Conservation (phyloP, 2,113 vertebrate species). For the Probosciger aterrimus region DNA sequence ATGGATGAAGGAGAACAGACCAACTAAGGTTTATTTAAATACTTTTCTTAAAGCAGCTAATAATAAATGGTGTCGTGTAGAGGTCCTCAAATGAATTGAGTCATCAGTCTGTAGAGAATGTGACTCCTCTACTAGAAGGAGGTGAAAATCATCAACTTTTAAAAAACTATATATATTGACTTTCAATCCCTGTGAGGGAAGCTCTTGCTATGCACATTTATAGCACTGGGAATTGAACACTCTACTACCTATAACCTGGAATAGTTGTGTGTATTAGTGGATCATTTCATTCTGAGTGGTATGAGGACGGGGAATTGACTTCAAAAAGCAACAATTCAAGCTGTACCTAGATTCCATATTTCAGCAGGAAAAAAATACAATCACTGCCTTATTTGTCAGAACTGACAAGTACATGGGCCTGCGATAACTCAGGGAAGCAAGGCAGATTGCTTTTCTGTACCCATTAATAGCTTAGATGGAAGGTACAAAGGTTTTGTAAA, state of each 20-base stretch:
- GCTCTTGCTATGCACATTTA: neutral
- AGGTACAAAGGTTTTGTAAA: neutral
- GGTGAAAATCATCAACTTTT: neutral
- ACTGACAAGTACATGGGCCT: neutral
- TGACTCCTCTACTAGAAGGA: neutral
- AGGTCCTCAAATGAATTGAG: neutral
- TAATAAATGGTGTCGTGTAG: neutral
- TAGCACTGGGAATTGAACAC: neutral
- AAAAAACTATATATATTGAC: neutral
- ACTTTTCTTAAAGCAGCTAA: neutral
- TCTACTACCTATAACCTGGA: neutral
- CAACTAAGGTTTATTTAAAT: neutral
- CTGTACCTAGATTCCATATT: neutral
- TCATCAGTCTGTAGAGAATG: neutral
- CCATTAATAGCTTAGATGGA: neutral
- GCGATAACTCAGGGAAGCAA: neutral
- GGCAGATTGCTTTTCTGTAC: neutral
- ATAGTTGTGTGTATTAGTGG: neutral
- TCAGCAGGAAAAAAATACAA: neutral
- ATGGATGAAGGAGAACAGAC: neutral
- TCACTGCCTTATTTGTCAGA: neutral
- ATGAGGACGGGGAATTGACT: neutral
- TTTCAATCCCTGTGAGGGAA: neutral
- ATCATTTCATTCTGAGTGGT: neutral
- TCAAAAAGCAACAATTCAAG: neutral